phyloP scores from a whole-genome alignment of 2,888 invertebrate genomes.

The Eupithecia tripunctaria region DNA sequence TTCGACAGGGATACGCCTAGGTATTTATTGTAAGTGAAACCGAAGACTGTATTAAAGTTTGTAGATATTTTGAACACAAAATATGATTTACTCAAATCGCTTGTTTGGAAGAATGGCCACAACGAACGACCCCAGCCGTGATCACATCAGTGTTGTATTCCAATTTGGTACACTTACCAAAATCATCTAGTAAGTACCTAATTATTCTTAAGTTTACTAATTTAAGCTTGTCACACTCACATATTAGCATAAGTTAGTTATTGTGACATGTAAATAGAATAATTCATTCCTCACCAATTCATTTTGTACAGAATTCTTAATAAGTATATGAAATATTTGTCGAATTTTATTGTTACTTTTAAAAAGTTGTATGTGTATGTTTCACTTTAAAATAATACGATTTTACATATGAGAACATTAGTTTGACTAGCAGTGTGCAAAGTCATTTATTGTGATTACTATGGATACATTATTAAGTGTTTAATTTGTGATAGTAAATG shows the following conservation, averaged over 20 bases:
- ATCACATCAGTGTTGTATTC: constrained; percentile 73
- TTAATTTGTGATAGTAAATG: constrained; percentile 33
- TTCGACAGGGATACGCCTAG: constrained; percentile 79
- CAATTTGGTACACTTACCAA: constrained; percentile 77
- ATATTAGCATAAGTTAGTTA: constrained; percentile 47
- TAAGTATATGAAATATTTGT: constrained; percentile 29
- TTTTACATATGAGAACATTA: constrained; percentile 39
- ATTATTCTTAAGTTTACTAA: constrained; percentile 69
- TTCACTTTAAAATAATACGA: constrained; percentile 23
- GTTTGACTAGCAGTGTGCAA: constrained; percentile 41
- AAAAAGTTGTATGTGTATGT: constrained; percentile 22
- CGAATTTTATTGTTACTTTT: constrained; percentile 33
- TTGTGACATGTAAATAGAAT: constrained; percentile 60
- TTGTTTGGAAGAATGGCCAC: constrained; percentile 54
- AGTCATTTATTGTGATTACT: constrained; percentile 39
- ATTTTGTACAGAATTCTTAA: constrained; percentile 33
- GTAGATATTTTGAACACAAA: constrained; percentile 74
- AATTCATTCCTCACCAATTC: constrained; percentile 54
- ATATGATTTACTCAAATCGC: constrained; percentile 60
- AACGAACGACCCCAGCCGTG: constrained; percentile 60
- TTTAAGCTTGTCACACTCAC: constrained; percentile 56
- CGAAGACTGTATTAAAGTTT: constrained; percentile 81
- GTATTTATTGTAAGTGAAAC: constrained; percentile 79
- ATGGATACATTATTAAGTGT: constrained; percentile 32
- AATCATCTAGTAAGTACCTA: constrained; percentile 79